Evolutionary conservation across 1,140 invertebrate species (phyloP), one percentile per base, ranked within the genome.

Genomic region (Macrotrachela quadricornifera): DNA sequence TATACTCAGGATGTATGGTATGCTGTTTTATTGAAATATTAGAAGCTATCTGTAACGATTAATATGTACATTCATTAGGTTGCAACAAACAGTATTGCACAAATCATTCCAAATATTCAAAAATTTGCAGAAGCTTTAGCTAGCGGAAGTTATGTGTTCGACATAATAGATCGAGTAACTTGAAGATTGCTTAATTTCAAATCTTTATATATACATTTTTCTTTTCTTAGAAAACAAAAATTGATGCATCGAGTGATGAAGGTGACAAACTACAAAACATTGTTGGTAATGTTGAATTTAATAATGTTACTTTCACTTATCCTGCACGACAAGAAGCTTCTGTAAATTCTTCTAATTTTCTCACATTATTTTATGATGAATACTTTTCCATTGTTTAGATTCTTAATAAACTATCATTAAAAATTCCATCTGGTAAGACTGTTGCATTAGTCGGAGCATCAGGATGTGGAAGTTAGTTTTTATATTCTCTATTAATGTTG

Each of bases 381-480:
- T 30, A 30, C 8, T 4, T 30, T 2, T 30, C 21, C 8, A 4
- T 4, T 30, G 8, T 30, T 30, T 8, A 30, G 21, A 8, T 30
- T 8, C 61, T 53, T 62, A 80, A 73, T 30, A 65, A 68, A 4
- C 57, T 79, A 6, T 65, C 66, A 55, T 58, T 80, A n/a, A 65
- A 63, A 0, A 69, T 80, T 0, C 60, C 73, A 21, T 64, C 70
- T 17, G 83, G 82, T 0, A 75, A 82, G 65, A 85, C 80, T 1
- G 69, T 85, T 0, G 85, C 85, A 1, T 64, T 91, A 40, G 83
- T 90, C 4, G 85, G 49, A 85, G 85, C 0, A 30, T 30, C 21
- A 30, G 21, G 21, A 30, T 30, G 21, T 30, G 21, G 21, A 30
- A 30, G 21, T 30, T 4, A 30, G 8, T n/a, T n/a, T n/a, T n/a